These are phyloP conservation scores for Craseonycteris thonglongyai DNA, from an alignment of 2,113 vertebrate genomes.

Conservation along the genomic window DNA sequence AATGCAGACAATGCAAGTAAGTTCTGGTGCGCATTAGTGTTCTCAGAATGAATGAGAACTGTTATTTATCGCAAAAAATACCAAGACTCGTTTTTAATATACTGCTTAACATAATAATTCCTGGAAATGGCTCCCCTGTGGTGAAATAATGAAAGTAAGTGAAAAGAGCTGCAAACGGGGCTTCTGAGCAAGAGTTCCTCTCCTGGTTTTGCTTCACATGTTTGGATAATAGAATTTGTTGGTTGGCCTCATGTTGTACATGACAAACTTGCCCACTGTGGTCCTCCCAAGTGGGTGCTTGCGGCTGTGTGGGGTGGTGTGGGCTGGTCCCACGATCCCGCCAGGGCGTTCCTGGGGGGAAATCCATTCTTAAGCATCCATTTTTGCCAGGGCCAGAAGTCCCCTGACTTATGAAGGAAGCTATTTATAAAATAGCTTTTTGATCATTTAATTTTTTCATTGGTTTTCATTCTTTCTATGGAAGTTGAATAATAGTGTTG, in stretches of 20 bases:
- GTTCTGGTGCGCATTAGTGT: constrained; percentile 59
- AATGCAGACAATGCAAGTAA: background rate
- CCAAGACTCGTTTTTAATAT: constrained; percentile 71
- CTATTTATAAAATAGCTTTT: background rate
- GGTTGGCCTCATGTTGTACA: constrained; percentile 43
- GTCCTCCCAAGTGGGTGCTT: background rate
- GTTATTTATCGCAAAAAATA: constrained; percentile 71
- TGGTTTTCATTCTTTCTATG: background rate
- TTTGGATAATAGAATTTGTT: constrained; percentile 64
- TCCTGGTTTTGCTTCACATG: constrained; percentile 50
- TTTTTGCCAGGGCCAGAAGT: background rate
- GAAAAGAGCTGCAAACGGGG: constrained; percentile 57
- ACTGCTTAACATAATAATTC: constrained; percentile 72
- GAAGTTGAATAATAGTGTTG: background rate
- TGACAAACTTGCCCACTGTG: constrained; percentile 9
- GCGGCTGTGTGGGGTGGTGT: background rate
- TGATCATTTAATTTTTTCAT: background rate
- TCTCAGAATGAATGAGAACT: constrained; percentile 48
- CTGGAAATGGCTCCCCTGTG: constrained; percentile 65
- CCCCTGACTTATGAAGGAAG: background rate
- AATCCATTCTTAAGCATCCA: background rate
- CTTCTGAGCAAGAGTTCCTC: constrained; percentile 62
- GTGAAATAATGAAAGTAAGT: constrained; percentile 73
- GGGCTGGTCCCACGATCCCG: background rate
- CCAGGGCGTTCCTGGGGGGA: background rate